Conservation (phyloP, 2,797 vertebrate species). For the Anguilla marmorata region DNA sequence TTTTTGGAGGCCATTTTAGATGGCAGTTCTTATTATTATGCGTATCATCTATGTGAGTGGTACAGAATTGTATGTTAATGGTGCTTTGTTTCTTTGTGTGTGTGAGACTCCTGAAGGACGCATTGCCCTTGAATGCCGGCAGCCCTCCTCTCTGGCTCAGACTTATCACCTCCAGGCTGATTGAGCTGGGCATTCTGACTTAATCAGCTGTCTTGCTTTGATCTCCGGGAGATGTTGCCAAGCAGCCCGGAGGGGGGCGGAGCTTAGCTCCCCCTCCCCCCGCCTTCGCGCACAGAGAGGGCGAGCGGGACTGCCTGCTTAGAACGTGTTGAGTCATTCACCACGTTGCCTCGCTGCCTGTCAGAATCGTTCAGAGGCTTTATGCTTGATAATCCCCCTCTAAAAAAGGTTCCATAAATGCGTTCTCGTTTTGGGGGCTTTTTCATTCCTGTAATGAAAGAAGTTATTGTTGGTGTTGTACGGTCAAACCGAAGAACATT, state of each 20-base stretch:
- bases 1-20: background rate
- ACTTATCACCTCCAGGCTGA: slow-evolving; percentile 12
- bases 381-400: background rate
- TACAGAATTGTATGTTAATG: background rate
- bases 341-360: background rate
- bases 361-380: background rate
- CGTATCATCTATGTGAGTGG: background rate
- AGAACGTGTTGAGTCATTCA: background rate
- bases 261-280: background rate
- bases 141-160: background rate
- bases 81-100: slow-evolving; percentile 10
- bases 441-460: background rate
- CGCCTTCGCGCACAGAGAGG: background rate
- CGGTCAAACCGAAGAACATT: too few species aligned
- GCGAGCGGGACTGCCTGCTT: background rate
- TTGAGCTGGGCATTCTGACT: slow-evolving; percentile 18
- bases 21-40: background rate
- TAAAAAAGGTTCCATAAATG: background rate
- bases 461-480: background rate
- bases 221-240: slow-evolving; percentile 4
- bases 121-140: background rate
- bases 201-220: slow-evolving; percentile 14
- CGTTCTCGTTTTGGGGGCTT: background rate
- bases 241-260: background rate
- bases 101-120: background rate